Base-by-base conservation (phyloP, 2,888 invertebrate species). In the Caenorhabditis doughertyi region DNA sequence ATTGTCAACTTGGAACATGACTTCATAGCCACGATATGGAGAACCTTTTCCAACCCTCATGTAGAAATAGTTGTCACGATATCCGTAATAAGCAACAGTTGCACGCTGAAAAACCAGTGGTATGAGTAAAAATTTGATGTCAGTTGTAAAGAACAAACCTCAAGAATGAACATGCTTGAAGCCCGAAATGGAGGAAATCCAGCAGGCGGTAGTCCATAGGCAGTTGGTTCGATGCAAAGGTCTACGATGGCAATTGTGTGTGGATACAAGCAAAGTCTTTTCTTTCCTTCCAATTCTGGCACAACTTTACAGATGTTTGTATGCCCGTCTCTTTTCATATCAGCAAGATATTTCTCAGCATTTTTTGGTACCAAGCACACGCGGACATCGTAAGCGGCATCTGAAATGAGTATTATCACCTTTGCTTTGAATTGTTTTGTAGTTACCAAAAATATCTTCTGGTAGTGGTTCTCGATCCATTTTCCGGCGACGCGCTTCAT, bases 211-310 rank as follows among this genome's bases (percentile, higher is more conserved):
- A 81, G 51, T 11, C 84, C 85, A 18, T 64, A 71, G 18, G 58
- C 53, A 32, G 84, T 85, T 25, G 90, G 89, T 60, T 88, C 88
- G 27, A 89, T 86, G 51, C 83, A 72, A n/a, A 81, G 62, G 49
- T 84, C 80, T 18, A 84, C 84, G n/a, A 90, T 65, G 18, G 89
- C 70, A 25, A 90, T 85, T 3, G 88, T 85, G 56, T 90, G 88
- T 9, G 89, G 83, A 72, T 89, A 90, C 56, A 90, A 86, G 53
- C 90, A 89, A 4, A 90, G 70, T 49, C 90, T 55, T 55, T 77
- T 83, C 42, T 58, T 70, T 27, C 83, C 83, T 4, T 21, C 1
- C 0, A 83, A 3, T 13, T 70, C 72, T 11, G 49, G 62, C n/a
- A 56, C 65, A 23, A 55, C 51, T 1, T 53, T 73, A 27, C 74